Percentiles rank a stretch among this genome's conserved stretches.
These are phyloP conservation scores for Monomorium pharaonis DNA, from an alignment of 1,140 invertebrate species.

Conservation along the genomic window DNA sequence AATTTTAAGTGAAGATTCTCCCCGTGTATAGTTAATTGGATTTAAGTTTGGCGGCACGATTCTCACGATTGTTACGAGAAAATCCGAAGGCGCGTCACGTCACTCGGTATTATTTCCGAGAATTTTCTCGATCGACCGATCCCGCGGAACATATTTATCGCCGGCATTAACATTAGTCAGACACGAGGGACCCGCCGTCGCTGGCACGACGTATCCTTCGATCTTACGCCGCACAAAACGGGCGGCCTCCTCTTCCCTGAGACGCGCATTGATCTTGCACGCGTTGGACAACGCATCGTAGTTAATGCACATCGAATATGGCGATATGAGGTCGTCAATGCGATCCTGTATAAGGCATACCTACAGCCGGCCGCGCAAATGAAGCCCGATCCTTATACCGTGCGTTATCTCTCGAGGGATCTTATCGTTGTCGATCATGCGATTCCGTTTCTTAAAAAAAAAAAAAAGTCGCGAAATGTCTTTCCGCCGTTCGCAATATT, in stretches of 20 bases:
- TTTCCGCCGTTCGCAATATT: not conserved
- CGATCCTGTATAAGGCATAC: constrained; percentile 51
- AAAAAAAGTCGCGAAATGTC: not conserved
- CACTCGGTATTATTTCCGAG: constrained; percentile 48
- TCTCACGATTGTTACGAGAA: not conserved
- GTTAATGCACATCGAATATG: constrained; percentile 60
- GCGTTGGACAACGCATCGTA: constrained; percentile 52
- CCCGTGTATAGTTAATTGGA: too few relatives aligned
- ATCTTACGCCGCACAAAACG: constrained; percentile 54
- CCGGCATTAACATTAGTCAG: constrained; percentile 67
- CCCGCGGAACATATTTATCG: constrained; percentile 64
- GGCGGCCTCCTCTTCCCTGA: constrained; percentile 4
- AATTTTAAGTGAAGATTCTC: too few relatives aligned
- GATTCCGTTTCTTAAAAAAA: not conserved
- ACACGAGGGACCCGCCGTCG: constrained; percentile 13
- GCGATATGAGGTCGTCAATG: constrained; percentile 31
- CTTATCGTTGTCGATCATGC: not conserved
- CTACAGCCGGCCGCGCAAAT: constrained; percentile 56
- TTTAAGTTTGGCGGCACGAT: not conserved
- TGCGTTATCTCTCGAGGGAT: not conserved
- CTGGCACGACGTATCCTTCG: constrained; percentile 58
- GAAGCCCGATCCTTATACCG: constrained; percentile 68
- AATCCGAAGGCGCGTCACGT: constrained; percentile 3
- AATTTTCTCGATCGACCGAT: constrained; percentile 66
- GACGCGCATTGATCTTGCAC: constrained; percentile 51